Percentiles rank a stretch among this genome's conserved stretches.
Conservation (phyloP, 2,888 invertebrate genomes). For the Digitonthophagus gazella region DNA sequence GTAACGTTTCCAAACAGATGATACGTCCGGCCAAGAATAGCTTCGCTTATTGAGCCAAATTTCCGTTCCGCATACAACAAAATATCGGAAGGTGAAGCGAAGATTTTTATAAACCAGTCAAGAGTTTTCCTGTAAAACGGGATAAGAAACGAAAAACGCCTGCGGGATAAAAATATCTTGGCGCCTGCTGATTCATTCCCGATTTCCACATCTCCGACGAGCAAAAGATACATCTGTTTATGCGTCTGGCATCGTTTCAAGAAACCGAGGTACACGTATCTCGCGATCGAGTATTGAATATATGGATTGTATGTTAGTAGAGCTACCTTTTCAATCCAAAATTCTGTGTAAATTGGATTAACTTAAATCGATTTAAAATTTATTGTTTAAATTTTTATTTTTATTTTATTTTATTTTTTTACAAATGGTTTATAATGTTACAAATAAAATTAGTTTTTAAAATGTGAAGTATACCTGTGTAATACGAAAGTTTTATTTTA, state of each 20-base stretch:
- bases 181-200: constrained; percentile 24
- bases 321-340: neutral
- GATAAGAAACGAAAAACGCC: constrained; percentile 13
- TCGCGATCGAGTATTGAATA: constrained; percentile 8
- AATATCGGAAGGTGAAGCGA: neutral
- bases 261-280: constrained; percentile 12
- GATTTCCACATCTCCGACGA: constrained; percentile 21
- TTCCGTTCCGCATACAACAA: neutral
- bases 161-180: constrained; percentile 24
- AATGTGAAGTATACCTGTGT: no score
- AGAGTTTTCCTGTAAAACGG: neutral
- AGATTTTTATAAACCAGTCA: neutral
- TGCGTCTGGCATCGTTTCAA: constrained; percentile 22
- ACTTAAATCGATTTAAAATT: neutral
- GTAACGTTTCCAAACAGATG: neutral
- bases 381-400: neutral
- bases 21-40: neutral
- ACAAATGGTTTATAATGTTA: no score
- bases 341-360: neutral
- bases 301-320: neutral
- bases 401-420: neutral
- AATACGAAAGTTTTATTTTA: no score
- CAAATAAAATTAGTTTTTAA: no score
- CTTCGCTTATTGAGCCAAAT: neutral
- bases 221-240: constrained; percentile 11